Evolutionary conservation across 2,888 invertebrate genomes (phyloP).

Genomic region (Ophion slaviceki): DNA sequence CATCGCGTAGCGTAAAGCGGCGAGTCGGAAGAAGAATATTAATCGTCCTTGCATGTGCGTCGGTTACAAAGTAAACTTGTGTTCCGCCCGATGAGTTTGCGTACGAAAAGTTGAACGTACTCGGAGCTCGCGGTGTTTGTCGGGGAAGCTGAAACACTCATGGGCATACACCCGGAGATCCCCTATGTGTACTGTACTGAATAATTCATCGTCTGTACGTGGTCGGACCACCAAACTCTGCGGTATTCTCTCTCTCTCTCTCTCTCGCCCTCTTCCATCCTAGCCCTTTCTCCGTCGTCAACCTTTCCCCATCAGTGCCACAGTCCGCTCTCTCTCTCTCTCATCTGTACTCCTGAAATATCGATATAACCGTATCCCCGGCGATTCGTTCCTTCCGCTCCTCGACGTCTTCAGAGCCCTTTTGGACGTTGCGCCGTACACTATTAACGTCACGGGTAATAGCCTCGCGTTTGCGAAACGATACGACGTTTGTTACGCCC

Average conservation of each 20-base stretch:
- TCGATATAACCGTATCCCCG: constrained; percentile 11
- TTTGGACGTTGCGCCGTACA: neutral
- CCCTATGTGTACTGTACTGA: constrained; percentile 37
- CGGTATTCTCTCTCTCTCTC: neutral
- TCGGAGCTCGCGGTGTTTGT: constrained; percentile 36
- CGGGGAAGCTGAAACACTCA: constrained; percentile 37
- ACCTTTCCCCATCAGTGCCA: too few species aligned
- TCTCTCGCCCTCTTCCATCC: neutral
- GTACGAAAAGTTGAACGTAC: constrained; percentile 42
- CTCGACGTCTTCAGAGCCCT: constrained; percentile 9
- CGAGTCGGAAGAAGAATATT: neutral
- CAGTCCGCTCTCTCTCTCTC: neutral
- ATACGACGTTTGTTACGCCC: neutral
- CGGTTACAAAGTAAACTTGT: constrained; percentile 9
- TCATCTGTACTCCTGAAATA: constrained; percentile 1
- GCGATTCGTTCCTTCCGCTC: constrained; percentile 34
- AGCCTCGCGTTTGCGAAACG: neutral
- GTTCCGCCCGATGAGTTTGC: constrained; percentile 31
- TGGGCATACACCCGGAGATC: constrained; percentile 31
- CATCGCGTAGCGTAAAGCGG: neutral
- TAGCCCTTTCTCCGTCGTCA: neutral
- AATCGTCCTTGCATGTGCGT: constrained; percentile 1
- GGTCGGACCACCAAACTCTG: constrained; percentile 47
- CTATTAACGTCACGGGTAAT: constrained; percentile 31
- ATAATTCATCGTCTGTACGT: constrained; percentile 56